Conservation (phyloP, 2,113 vertebrate genomes). For the Pygoscelis antarcticus region DNA sequence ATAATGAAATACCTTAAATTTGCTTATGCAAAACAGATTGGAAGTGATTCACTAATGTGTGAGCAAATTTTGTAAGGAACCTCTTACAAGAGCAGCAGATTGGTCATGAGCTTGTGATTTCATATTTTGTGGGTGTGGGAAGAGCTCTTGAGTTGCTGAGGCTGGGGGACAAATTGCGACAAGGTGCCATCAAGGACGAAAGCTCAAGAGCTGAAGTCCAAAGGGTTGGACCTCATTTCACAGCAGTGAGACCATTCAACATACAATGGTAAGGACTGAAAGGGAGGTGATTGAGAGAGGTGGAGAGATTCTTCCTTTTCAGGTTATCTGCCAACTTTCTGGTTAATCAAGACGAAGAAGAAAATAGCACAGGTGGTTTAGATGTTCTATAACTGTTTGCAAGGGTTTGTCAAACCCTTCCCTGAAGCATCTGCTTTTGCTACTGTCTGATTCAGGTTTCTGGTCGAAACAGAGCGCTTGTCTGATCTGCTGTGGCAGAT, state of each 20-base stretch:
- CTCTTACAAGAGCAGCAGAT: background rate
- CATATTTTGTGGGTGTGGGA: background rate
- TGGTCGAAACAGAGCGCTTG: background rate
- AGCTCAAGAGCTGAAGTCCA: background rate
- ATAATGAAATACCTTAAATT: conserved; percentile 1
- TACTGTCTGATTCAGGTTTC: background rate
- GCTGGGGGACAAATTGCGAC: background rate
- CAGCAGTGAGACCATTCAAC: background rate
- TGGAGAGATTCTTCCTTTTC: background rate
- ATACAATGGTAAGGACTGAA: background rate
- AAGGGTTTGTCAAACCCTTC: background rate
- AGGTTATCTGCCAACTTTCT: background rate
- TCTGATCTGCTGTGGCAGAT: background rate
- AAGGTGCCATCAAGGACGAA: background rate
- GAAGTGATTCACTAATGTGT: background rate
- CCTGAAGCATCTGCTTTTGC: background rate
- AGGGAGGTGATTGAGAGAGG: background rate
- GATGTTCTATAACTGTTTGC: background rate
- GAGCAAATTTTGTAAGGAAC: background rate
- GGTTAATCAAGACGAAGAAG: background rate
- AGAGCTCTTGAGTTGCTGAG: background rate
- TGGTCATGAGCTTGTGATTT: background rate
- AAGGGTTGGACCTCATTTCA: background rate
- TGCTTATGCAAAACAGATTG: background rate
- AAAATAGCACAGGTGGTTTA: background rate